Evolutionary conservation across 2,888 invertebrate genomes (phyloP), one percentile per base, ranked within the genome.

Genomic region (Oscheius sp.): DNA sequence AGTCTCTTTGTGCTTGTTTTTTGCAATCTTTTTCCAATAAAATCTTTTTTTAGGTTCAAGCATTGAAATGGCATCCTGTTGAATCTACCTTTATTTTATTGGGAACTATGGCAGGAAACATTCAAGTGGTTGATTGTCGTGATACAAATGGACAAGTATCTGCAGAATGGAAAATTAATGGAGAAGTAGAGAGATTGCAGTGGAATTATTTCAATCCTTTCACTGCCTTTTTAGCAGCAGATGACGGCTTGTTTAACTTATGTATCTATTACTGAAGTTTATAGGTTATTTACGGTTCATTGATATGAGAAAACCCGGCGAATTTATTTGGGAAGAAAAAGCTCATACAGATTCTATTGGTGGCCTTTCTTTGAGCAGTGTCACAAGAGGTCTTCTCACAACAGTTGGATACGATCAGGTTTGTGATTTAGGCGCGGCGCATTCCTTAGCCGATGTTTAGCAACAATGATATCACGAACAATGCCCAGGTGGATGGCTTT

Each of bases 191-290:
- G 87, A 90, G 91, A 78, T 91, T 93, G 9, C 45, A 66, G 33
- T 97, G 96, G 96, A 92, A 94, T 88, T 89, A 90, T 44, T 90
- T 90, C 73, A 90, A 93, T 84, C 91, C 92, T 0, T 91, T 91
- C 88, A 90, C 91, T 80, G 94, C 93, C 84, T 90, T 93, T 75
- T 92, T 91, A 0, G 70, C 79, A 17, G 71, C 74, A 0, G 78
- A 80, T 67, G 83, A 83, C 50, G 83, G 83, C 73, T 33, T 22
- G 3, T 22, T 54, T 41, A 6, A 41, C n/a, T 12, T 41, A 17
- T 41, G 2, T 41, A 6, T 36, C 12, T 8, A 38, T 26, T 6
- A 6, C 4, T 54, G 8, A 36, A 36, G 12, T 17, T 67, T 66
- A 36, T 24, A 77, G 78, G 80, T 9, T 54, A 67, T 32, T 50